Conservation (phyloP, 1,140 invertebrate species). For the Hirudo medicinalis region DNA sequence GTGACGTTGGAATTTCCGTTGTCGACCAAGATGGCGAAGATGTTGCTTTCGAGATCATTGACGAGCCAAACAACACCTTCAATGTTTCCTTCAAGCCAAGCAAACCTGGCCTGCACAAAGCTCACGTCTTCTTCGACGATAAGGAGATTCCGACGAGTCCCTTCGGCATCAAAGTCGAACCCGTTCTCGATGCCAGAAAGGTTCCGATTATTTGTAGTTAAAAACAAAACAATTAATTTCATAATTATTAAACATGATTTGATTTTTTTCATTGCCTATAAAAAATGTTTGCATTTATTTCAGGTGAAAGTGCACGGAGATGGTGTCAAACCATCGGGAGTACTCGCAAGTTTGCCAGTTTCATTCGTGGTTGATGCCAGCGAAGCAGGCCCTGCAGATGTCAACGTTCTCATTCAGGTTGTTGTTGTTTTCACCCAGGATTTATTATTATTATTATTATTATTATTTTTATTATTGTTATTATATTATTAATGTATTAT, state of each 20-base stretch:
- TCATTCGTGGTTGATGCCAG: slow-evolving; percentile 63
- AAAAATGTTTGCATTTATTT: not conserved
- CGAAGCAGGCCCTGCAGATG: slow-evolving; percentile 59
- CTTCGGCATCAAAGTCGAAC: slow-evolving; percentile 61
- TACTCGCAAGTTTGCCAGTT: slow-evolving; percentile 60
- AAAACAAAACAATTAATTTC: too few species aligned
- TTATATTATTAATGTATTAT: slow-evolving; percentile 65
- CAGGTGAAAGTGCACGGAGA: slow-evolving; percentile 15
- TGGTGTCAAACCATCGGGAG: slow-evolving; percentile 47
- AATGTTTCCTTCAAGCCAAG: slow-evolving; percentile 37
- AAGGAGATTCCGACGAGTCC: slow-evolving; percentile 63
- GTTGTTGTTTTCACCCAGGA: too few species aligned
- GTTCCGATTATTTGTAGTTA: not conserved
- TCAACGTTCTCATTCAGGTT: slow-evolving; percentile 48
- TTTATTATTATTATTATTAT: slow-evolving; percentile 16
- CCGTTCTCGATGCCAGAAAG: slow-evolving; percentile 45
- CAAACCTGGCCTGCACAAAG: slow-evolving; percentile 56
- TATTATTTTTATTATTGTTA: slow-evolving; percentile 60
- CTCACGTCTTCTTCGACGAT: slow-evolving; percentile 58
- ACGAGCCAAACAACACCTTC: slow-evolving; percentile 68
- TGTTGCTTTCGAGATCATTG: slow-evolving; percentile 58
- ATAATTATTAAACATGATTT: not conserved
- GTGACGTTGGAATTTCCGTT: slow-evolving; percentile 58
- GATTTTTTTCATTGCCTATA: not conserved
- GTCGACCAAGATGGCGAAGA: slow-evolving; percentile 56